Evolutionary conservation across 2,888 invertebrate species (phyloP).

Genomic region (Synanthedon vespiformis): DNA sequence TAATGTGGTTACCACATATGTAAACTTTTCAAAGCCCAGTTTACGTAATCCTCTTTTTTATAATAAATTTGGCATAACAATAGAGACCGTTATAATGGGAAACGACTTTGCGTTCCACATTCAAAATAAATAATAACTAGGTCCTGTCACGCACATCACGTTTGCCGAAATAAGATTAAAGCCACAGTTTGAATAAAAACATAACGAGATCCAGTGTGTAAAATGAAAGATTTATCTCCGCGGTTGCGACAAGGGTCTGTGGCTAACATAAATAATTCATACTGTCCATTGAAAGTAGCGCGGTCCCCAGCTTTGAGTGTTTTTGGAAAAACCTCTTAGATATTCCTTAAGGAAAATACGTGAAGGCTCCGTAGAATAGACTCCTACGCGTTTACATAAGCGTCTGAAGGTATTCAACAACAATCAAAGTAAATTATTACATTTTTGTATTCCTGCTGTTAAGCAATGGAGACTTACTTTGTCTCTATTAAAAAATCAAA

Average conservation of each 20-base stretch:
- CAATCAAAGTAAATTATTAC: not conserved
- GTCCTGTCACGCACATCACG: conserved; percentile 17
- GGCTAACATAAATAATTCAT: conserved; percentile 48
- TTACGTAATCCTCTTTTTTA: no score
- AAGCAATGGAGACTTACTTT: no score
- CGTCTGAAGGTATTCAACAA: no score
- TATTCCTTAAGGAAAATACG: conserved; percentile 27
- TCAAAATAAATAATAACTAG: no score
- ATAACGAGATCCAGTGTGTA: conserved; percentile 43
- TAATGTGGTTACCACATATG: no score
- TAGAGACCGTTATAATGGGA: no score
- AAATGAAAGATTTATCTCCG: conserved; percentile 53
- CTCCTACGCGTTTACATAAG: no score
- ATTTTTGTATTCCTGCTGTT: not conserved
- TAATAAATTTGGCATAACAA: no score
- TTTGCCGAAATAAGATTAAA: conserved; percentile 27
- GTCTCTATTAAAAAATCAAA: no score
- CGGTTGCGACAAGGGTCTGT: conserved; percentile 22
- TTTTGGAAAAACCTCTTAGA: conserved; percentile 43
- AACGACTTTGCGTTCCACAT: no score
- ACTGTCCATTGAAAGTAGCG: conserved; percentile 46
- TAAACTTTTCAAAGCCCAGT: no score
- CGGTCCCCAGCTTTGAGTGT: conserved; percentile 35
- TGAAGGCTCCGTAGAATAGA: conserved; percentile 7
- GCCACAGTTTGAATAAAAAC: conserved; percentile 42